Conservation (phyloP, 2,888 invertebrate species). For the Ophion slaviceki region DNA sequence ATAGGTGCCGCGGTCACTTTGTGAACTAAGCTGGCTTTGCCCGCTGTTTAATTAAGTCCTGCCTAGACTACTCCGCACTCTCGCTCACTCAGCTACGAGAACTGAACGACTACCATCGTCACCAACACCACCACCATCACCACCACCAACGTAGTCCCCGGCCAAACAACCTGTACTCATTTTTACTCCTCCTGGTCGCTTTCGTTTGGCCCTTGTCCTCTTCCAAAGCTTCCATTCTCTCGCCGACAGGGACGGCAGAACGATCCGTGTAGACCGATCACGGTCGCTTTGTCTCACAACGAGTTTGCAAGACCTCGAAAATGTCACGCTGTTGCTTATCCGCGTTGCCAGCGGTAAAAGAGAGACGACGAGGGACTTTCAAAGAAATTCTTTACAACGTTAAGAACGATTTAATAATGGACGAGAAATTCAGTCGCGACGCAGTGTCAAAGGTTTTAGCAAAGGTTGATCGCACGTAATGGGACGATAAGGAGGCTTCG, state of each 20-base stretch:
- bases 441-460: neutral
- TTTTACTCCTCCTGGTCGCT: constrained; percentile 64
- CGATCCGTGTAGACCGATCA: constrained; percentile 67
- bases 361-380: neutral
- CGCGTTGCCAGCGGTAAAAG: constrained; percentile 18
- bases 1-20: constrained; percentile 83
- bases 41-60: constrained; percentile 83
- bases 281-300: constrained; percentile 57
- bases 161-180: constrained; percentile 62
- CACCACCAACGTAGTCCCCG: constrained; percentile 24
- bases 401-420: neutral
- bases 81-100: constrained; percentile 68
- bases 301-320: constrained; percentile 65
- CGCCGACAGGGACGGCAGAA: constrained; percentile 23
- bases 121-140: constrained; percentile 51
- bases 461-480: neutral
- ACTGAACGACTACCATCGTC: constrained; percentile 62
- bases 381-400: constrained; percentile 1
- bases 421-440: neutral
- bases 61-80: constrained; percentile 79
- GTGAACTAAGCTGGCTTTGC: constrained; percentile 83
- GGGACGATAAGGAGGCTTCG: no score
- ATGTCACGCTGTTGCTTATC: constrained; percentile 69
- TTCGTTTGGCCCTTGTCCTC: constrained; percentile 35
- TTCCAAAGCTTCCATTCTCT: constrained; percentile 47